phyloP scores from a whole-genome alignment of 2,797 vertebrate genomes.

The Myioborus miniatus region DNA sequence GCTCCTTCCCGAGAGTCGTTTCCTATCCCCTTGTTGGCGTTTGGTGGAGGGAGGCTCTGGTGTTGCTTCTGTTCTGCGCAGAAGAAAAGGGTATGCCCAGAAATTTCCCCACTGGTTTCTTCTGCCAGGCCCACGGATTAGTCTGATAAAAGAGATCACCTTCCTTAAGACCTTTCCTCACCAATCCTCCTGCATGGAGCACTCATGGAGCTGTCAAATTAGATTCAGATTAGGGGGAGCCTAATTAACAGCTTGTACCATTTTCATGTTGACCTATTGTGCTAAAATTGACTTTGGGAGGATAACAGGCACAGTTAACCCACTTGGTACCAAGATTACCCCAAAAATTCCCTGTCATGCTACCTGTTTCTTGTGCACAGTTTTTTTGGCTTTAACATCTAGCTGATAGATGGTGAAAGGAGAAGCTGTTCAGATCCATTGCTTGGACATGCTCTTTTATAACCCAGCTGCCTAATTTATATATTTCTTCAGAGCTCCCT shows the following conservation, averaged over 20 bases:
- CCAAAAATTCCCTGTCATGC: neutral
- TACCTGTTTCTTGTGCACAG: fast-evolving
- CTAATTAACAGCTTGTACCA: neutral
- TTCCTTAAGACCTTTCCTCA: neutral
- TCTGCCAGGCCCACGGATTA: neutral
- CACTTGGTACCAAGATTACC: neutral
- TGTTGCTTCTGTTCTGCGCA: neutral
- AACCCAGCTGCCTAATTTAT: neutral
- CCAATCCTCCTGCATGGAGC: neutral
- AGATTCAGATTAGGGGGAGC: neutral
- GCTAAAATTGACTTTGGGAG: neutral
- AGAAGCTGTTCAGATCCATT: neutral
- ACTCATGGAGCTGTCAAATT: neutral
- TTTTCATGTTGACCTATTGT: neutral
- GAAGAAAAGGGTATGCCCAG: neutral
- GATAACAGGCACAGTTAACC: neutral
- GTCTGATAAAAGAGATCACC: neutral
- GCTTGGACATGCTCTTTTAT: neutral
- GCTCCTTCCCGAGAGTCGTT: neutral
- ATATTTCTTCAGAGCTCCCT: neutral
- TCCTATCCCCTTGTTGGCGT: neutral
- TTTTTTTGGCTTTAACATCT: neutral
- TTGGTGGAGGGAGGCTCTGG: neutral
- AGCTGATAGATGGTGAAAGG: neutral
- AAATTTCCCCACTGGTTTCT: neutral